Conservation (phyloP, 2,888 invertebrate genomes). For the Ennomos erosarius region DNA sequence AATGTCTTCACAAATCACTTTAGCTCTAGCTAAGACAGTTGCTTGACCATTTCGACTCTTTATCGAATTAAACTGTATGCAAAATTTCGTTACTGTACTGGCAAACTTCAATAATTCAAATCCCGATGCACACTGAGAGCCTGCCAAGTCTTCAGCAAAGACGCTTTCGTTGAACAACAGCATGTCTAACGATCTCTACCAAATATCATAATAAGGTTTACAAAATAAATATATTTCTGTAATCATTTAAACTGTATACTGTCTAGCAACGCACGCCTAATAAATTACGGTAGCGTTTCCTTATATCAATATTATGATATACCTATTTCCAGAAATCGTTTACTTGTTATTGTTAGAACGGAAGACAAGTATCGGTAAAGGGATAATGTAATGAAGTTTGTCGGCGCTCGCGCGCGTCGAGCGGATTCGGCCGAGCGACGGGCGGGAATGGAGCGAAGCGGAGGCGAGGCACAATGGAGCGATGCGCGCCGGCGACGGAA, state of each 20-base stretch:
- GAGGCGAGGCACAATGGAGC: conserved; percentile 64
- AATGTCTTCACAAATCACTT: conserved; percentile 12
- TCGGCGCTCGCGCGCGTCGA: conserved; percentile 59
- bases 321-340: conserved; percentile 7
- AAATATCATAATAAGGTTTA: conserved; percentile 17
- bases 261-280: not conserved
- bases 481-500: conserved; percentile 74
- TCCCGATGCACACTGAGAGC: conserved; percentile 36
- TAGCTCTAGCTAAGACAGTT: conserved; percentile 19
- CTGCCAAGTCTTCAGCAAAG: conserved; percentile 42
- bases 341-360: conserved; percentile 41
- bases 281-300: not conserved
- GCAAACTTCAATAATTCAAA: conserved; percentile 42
- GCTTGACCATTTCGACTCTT: conserved; percentile 36
- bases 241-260: conserved; percentile 10
- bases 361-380: conserved; percentile 61
- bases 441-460: conserved; percentile 46
- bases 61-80: conserved; percentile 52
- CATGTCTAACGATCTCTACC: conserved; percentile 23
- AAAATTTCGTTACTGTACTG: conserved; percentile 49
- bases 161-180: conserved; percentile 29
- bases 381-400: conserved; percentile 75
- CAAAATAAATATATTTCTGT: conserved; percentile 23
- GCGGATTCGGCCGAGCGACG: conserved; percentile 38
- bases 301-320: conserved; percentile 4